Percentiles rank a stretch among this genome's conserved stretches.
Conservation (phyloP, 2,113 vertebrate species). For the Amblyornis subalaris region DNA sequence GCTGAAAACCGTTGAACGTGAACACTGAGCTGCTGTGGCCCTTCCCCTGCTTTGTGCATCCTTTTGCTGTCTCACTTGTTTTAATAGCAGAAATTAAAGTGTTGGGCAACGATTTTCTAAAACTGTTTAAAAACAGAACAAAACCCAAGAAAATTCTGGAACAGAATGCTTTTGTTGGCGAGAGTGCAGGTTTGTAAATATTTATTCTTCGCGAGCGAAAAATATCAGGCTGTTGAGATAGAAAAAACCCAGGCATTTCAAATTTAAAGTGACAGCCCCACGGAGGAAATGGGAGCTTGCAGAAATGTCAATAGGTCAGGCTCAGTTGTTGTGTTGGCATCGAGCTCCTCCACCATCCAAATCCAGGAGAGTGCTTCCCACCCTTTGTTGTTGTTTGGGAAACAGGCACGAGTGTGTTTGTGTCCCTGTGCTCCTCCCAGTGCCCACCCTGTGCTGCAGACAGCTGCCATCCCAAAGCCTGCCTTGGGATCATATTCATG, state of each 20-base stretch:
- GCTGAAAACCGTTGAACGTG: neutral
- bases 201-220: neutral
- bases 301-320: conserved; percentile 2
- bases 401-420: neutral
- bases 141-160: conserved; percentile 2
- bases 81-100: neutral
- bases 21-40: neutral
- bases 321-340: neutral
- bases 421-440: neutral
- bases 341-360: neutral
- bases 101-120: neutral
- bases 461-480: neutral
- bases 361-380: neutral
- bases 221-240: neutral
- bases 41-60: fast-evolving
- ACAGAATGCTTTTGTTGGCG: conserved; percentile 33
- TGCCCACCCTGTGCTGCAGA: neutral
- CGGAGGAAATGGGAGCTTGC: fast-evolving
- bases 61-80: neutral
- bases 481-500: neutral
- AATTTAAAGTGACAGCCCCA: neutral
- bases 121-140: neutral
- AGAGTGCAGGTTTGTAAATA: conserved; percentile 25
- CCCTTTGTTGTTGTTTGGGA: neutral
- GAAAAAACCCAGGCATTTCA: neutral